Base-by-base conservation (phyloP, 2,888 invertebrate genomes). In the Argynnis bischoffii region DNA sequence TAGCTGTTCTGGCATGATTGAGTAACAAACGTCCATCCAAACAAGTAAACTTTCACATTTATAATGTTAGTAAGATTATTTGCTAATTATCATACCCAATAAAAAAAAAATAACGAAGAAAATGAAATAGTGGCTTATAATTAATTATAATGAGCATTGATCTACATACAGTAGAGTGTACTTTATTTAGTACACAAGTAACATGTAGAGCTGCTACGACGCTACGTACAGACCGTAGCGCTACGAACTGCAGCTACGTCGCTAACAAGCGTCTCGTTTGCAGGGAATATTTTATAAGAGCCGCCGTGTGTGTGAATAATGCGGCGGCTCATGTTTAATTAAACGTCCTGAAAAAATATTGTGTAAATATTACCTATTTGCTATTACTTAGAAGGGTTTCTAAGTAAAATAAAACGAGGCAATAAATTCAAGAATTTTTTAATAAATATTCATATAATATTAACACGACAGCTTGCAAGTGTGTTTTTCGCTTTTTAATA, bases 291-390 rank as follows among this genome's bases (percentile, higher is more conserved):
- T 61, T 61, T 51, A 61, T 61, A 35, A 61, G 53, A 35, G 31
- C 18, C 26, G 53, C 55, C 54, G 60, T 50, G 60, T 55, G 60
- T 60, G 48, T 66, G 66, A 60, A 61, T 66, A 66, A 66, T 61
- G 61, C 47, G 55, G 48, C 55, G 48, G 50, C 48, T 61, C 60
- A 55, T 66, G 46, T 61, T 66, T 61, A 55, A 66, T 66, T 61
- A 66, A 55, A 66, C 16, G n/a, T 16, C 56, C 21, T n/a, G 51
- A 16, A n/a, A 48, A 59, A 59, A 59, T 59, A 59, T 59, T 13
- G 48, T 59, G 48, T 53, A 53, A 53, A 35, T 61, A 35, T 53
- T 35, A 41, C 41, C 14, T 31, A 35, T 48, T 50, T 61, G 35
- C 15, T 61, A 18, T 61, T 16, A 50, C 35, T 31, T 61, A 53